A percentile compares a stretch with the other conserved stretches of the same genome.
Evolutionary conservation across 2,113 vertebrate species (phyloP).

Genomic region (Nothobranchius kuhntae): DNA sequence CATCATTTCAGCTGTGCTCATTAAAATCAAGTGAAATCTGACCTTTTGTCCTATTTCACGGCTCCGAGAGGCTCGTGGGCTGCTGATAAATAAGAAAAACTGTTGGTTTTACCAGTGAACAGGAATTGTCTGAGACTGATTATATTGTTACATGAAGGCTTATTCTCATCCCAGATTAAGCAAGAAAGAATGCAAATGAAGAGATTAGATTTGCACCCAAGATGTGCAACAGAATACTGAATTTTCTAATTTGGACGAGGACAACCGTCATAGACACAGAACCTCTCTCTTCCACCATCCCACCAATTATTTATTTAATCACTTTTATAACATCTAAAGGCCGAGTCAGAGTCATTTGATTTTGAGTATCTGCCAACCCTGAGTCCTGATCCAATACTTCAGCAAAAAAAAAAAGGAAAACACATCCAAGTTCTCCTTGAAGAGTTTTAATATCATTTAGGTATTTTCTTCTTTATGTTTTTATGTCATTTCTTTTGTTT

Average conservation of each 20-base stretch:
- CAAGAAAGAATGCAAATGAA: conserved; percentile 7
- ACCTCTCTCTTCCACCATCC: background rate
- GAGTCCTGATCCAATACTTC: too few relatives aligned
- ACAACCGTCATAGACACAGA: background rate
- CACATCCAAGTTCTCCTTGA: too few relatives aligned
- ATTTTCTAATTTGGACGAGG: background rate
- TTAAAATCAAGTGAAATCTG: conserved; percentile 66
- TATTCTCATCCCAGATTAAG: conserved; percentile 19
- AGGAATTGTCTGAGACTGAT: conserved; percentile 44
- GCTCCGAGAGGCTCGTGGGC: conserved; percentile 40
- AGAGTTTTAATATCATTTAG: too few relatives aligned
- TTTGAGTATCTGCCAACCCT: too few relatives aligned
- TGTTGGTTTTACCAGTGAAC: conserved; percentile 25
- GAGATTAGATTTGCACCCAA: conserved; percentile 29
- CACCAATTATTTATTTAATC: background rate
- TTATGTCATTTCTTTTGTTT: too few relatives aligned
- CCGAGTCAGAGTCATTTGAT: too few relatives aligned
- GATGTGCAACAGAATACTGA: background rate
- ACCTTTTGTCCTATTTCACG: conserved; percentile 56
- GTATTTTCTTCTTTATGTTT: too few relatives aligned
- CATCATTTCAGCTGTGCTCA: conserved; percentile 62
- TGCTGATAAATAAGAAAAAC: conserved; percentile 37
- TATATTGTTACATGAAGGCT: conserved; percentile 30
- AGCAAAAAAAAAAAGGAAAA: too few relatives aligned
- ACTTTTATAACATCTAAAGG: too few relatives aligned